Percentiles rank a stretch among this genome's conserved stretches.
These are phyloP conservation scores for Coilia nasus DNA, from an alignment of 2,797 vertebrate genomes.

Conservation along the genomic window DNA sequence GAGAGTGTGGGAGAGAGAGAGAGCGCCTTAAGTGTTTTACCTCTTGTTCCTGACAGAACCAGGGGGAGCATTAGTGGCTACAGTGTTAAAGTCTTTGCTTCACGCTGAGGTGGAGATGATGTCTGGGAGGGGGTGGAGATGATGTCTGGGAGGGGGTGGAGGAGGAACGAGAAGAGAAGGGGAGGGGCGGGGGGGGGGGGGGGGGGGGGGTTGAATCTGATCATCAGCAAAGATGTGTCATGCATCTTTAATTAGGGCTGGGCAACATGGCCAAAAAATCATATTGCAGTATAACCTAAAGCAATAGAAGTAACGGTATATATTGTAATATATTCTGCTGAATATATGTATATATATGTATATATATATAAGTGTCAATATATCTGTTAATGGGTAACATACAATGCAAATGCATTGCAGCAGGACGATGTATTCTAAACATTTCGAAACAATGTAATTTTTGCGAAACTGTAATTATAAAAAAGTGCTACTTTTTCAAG, in stretches of 20 bases:
- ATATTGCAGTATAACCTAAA: too few relatives aligned
- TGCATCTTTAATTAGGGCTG: background rate
- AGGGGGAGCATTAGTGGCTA: slow-evolving; percentile 7
- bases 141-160: background rate
- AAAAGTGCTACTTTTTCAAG: too few relatives aligned
- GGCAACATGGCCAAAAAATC: too few relatives aligned
- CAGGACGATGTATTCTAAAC: too few relatives aligned
- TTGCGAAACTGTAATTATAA: too few relatives aligned
- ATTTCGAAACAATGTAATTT: too few relatives aligned
- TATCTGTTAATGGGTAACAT: too few relatives aligned
- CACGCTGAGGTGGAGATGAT: background rate
- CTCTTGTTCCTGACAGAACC: slow-evolving; percentile 18
- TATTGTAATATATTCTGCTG: too few relatives aligned
- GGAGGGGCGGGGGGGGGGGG: background rate
- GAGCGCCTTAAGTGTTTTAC: slow-evolving; percentile 22
- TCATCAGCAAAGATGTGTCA: background rate
- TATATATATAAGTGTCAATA: too few relatives aligned
- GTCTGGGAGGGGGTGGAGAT: background rate
- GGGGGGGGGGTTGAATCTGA: background rate
- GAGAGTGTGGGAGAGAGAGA: slow-evolving; percentile 41
- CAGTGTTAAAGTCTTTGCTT: slow-evolving; percentile 6
- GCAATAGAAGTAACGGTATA: too few relatives aligned
- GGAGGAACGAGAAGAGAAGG: background rate
- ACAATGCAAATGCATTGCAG: too few relatives aligned
- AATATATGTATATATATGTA: too few relatives aligned